Base-by-base conservation (phyloP, 2,888 invertebrate genomes). In the Conus canariensis region DNA sequence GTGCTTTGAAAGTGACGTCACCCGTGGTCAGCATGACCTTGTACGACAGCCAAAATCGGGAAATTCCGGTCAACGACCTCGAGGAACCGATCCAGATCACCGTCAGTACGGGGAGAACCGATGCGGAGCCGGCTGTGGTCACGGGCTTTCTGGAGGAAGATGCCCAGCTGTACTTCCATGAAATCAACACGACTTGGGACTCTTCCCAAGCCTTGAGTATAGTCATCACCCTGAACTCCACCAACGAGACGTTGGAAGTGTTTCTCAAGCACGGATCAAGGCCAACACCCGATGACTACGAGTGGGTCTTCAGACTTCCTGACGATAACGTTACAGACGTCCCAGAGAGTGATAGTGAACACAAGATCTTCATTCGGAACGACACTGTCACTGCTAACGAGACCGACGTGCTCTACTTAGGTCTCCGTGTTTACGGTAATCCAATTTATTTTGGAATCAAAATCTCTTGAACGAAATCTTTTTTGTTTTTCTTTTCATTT, bases 11-110 rank as follows among this genome's bases (percentile, higher is more conserved):
- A 12, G 91, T 94, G 67, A 92, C 92, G 30, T 92, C 94, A 1
- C 90, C 93, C 22, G 93, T 94, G 16, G 82, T 94, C 74, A 93
- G 93, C 64, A 60, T 94, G 60, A 92, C 92, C 56, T 85, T 94
- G 14, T 92, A 93, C 88, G 92, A 93, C 80, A 88, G 90, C 64
- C 89, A 91, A 12, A 93, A 93, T 25, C 85, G 92, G 3, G 87
- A 87, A 14, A 91, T 94, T 10, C 64, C 77, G 16, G 93, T 94
- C 6, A 74, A 88, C 10, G 92, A 93, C 83, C 88, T 94, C n/a
- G 87, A 91, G 2, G 89, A 93, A n/a, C 92, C 93, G 12, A 93
- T 94, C 16, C 92, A 93, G 80, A 93, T 94, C 58, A 67, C 87
- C 12, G 91, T 93, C 12, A 88, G 90, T 56, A 87, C 91, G 0